Base-by-base conservation (phyloP, 1,140 invertebrate genomes). In the Caenorhabditis tropicalis region DNA sequence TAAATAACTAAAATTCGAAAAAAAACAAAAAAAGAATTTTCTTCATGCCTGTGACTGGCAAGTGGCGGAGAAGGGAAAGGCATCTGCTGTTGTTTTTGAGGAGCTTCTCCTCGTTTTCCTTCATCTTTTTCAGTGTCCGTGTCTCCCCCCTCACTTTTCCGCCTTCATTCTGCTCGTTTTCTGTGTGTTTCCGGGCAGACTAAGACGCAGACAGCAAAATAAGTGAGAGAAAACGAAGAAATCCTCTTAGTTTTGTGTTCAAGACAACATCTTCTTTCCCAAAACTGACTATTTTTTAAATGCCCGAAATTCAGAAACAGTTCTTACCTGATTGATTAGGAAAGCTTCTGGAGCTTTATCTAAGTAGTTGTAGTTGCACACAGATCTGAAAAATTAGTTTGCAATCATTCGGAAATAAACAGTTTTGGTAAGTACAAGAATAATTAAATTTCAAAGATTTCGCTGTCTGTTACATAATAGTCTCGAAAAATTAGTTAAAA, bases 71-170 rank as follows among this genome's bases (percentile, higher is more conserved):
- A 74, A 36, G 29, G 36, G 36, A 74, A 74, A 74, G 65, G 36
- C 65, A 74, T 74, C 65, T 74, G 58, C 58, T 65, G 65, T 74
- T 74, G 65, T 74, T 74, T 74, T 74, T 74, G 65, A 74, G 65
- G 65, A 74, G 65, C 65, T 74, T 74, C 65, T 74, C 65, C 65
- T 31, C 65, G n/a, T 43, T 43, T 74, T 43, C 29, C 58, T 65
- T 65, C 58, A 65, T 65, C 58, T 74, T 74, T 51, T 74, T 74
- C 65, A 74, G 65, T 43, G 36, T 31, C 65, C 31, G 31, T 60
- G 56, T 60, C 56, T 60, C 56, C 56, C 33, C 58, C 58, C 16
- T 65, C 58, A 4, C 58, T n/a, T 31, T 36, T 33, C 10, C 58
- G 12, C 21, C 58, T 36, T 65, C 16, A 16, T 65, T 65, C 36